Percentiles rank a stretch among this genome's conserved stretches.
phyloP scores from a whole-genome alignment of 2,888 invertebrate genomes.

The Nipponacmea schrenckii region DNA sequence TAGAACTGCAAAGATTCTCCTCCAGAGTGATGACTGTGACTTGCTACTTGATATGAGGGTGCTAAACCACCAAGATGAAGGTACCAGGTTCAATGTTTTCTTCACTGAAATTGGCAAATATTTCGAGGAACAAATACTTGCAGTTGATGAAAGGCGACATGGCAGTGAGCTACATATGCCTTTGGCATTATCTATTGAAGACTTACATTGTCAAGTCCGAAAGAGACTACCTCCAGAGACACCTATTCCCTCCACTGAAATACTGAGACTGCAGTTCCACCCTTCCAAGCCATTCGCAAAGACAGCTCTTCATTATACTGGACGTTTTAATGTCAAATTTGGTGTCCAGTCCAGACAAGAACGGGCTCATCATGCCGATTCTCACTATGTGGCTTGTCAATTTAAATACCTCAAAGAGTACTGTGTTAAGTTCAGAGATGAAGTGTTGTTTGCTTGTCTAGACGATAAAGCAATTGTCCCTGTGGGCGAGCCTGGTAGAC shows the following conservation, averaged over 20 bases:
- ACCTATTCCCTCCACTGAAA: neutral
- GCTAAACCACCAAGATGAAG: neutral
- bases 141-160: conserved; percentile 25
- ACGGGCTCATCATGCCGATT: neutral
- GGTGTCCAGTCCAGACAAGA: neutral
- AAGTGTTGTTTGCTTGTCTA: neutral
- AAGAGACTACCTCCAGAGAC: conserved; percentile 22
- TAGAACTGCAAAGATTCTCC: neutral
- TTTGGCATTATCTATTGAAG: conserved; percentile 24
- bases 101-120: neutral
- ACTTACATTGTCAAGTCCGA: conserved; percentile 14
- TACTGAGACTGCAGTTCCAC: neutral
- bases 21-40: neutral
- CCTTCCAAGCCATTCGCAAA: conserved; percentile 4
- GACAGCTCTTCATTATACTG: neutral
- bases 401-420: neutral
- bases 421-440: neutral
- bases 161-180: conserved; percentile 25
- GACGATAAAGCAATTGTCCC: conserved; percentile 9
- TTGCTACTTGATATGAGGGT: neutral
- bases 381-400: neutral
- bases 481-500: neutral
- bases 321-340: conserved; percentile 12
- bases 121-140: neutral
- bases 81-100: neutral